Base-by-base conservation (phyloP, 2,113 vertebrate genomes). In the Hymenochirus boettgeri region DNA sequence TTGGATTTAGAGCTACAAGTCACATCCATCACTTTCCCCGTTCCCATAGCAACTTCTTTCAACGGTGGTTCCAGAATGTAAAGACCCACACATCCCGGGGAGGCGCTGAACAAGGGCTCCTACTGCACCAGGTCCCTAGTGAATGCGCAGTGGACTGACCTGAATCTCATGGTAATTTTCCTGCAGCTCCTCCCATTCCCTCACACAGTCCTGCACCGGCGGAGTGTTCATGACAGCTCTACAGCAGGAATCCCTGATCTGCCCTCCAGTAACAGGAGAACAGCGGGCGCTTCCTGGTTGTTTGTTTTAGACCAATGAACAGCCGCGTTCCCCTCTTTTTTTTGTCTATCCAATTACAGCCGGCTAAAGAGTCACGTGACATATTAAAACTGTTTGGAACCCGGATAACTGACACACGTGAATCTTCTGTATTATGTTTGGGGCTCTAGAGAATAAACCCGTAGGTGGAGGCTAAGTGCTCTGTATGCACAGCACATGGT, bases 171-270 rank as follows among this genome's bases (percentile, higher is more conserved):
- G 87, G 75, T 85, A 92, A 62, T 94, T 91, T 61, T 84, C 84
- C 73, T 95, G 89, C 75, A 93, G 80, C 72, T 83, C 72, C 69
- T 86, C 79, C 90, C 93, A 96, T 71, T 95, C 91, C 64, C 81
- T 83, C 73, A 87, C 72, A 66, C 86, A 79, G 17, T 78, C 79
- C 56, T 75, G 57, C 61, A 74, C 77, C 19, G 65, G 62, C 1
- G 73, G 71, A 47, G 70, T 57, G 69, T 69, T 71, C 71, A 77
- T 76, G 56, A 75, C 71, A 69, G 72, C 73, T 55, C 66, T 62
- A 63, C 65, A 69, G 22, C 46, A 58, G 21, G 5, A 39, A 2
- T 1, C 24, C 45, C 59, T 5, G 2, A 19, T 50, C 13, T 53
- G 31, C 15, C 18, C 21, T 10, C 9, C 22, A 18, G 24, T 29